phyloP scores from a whole-genome alignment of 2,113 vertebrate species.

The Trogon surrucura region DNA sequence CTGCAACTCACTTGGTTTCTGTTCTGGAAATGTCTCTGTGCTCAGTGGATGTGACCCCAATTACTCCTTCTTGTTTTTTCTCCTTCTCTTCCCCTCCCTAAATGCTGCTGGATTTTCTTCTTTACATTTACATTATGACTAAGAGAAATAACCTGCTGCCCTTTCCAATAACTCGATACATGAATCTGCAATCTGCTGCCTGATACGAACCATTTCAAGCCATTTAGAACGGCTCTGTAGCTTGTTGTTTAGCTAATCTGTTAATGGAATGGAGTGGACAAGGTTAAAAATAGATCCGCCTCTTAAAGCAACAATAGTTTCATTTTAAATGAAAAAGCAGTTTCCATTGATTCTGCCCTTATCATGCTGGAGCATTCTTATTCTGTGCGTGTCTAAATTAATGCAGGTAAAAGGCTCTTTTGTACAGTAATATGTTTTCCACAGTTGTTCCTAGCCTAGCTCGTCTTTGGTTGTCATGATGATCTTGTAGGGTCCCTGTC shows the following conservation, averaged over 20 bases:
- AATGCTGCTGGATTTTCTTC: constrained; percentile 11
- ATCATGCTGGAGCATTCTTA: background rate
- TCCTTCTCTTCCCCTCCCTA: background rate
- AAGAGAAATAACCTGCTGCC: constrained; percentile 27
- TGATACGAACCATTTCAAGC: background rate
- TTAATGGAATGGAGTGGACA: background rate
- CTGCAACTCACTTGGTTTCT: constrained; percentile 4
- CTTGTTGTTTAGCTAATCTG: background rate
- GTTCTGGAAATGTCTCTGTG: constrained; percentile 53
- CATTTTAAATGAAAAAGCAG: constrained; percentile 3
- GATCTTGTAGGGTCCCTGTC: background rate
- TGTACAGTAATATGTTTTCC: background rate
- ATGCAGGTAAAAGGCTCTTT: background rate
- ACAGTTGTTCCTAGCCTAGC: background rate
- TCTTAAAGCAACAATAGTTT: background rate
- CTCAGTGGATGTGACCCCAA: constrained; percentile 59
- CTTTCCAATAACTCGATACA: background rate
- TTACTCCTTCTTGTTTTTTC: constrained; percentile 23
- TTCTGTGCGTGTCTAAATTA: background rate
- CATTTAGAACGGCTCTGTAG: background rate
- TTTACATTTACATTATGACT: constrained; percentile 50
- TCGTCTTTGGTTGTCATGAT: background rate
- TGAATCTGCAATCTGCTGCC: background rate
- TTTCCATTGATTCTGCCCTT: constrained; percentile 1
- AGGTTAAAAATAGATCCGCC: background rate